Base-by-base conservation (phyloP, 2,113 vertebrate genomes). In the Aegithalos caudatus region DNA sequence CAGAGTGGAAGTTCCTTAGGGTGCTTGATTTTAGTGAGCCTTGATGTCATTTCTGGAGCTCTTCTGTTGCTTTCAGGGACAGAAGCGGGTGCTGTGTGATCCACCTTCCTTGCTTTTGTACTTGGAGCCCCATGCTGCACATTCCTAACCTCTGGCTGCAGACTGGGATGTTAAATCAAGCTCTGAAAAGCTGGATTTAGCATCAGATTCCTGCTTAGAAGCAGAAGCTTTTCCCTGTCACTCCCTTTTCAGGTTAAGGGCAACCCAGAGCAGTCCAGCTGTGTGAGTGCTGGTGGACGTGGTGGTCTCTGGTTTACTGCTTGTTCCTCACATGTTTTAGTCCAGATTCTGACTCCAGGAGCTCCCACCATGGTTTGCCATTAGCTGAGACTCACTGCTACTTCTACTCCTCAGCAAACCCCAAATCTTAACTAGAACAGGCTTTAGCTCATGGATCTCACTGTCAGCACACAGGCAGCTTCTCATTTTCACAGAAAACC, bases 11-110 rank as follows among this genome's bases (percentile, higher is more conserved):
- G 4, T 18, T 89, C 48, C 9, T 23, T 24, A 11, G 57, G 45
- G 20, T 2, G 8, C 23, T 67, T 76, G 13, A 22, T 72, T 76
- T 53, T 73, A 9, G 31, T 29, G 60, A 86, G 42, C 33, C 29
- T 80, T 62, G 42, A 5, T 88, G 58, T 42, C 31, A 38, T 6
- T 50, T 73, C 58, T 5, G 7, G 54, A 66, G 54, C 14, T 21
- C 24, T 45, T 15, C 21, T 61, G 23, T 61, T 80, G 45, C 23
- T 83, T 77, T 60, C 42, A 24, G 31, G 86, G 77, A 2, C n/a
- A 45, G 82, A 33, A 45, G 1, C 0, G 1, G 22, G 18, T 4
- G 2, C 51, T 47, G 5, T 76, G n/a, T 58, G 47, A 37, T 64
- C n/a, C 42, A 16, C 44, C 42, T 76, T 69, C 84, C 44, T 79